Conservation (phyloP, 2,113 vertebrate species). For the Azemiops feae region DNA sequence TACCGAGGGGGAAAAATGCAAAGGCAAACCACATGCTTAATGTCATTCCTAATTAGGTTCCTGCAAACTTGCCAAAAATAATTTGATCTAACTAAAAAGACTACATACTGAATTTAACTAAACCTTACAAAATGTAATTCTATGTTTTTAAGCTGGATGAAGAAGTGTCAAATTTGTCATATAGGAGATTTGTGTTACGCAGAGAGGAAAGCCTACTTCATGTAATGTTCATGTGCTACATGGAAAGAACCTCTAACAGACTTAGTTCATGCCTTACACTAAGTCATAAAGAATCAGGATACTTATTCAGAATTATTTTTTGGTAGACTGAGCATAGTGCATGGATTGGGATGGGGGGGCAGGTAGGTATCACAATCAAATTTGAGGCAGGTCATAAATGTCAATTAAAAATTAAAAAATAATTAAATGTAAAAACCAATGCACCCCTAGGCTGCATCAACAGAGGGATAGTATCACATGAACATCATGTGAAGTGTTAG, state of each 20-base stretch:
- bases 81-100: neutral
- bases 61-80: neutral
- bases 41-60: too few species aligned
- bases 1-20: neutral
- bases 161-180: neutral
- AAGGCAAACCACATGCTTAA: neutral
- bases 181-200: neutral
- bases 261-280: neutral
- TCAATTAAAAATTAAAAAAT: neutral
- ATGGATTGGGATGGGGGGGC: neutral
- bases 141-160: neutral
- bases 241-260: neutral
- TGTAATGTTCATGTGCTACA: neutral
- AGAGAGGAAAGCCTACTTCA: neutral
- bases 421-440: neutral
- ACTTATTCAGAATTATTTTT: neutral
- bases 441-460: neutral
- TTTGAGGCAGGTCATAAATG: neutral
- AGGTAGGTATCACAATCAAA: neutral
- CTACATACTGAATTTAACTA: neutral
- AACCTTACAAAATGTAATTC: neutral
- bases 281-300: neutral
- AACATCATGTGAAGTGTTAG: neutral
- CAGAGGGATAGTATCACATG: neutral
- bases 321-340: neutral